phyloP scores from a whole-genome alignment of 2,797 vertebrate species.

The Lagocephalus sceleratus region DNA sequence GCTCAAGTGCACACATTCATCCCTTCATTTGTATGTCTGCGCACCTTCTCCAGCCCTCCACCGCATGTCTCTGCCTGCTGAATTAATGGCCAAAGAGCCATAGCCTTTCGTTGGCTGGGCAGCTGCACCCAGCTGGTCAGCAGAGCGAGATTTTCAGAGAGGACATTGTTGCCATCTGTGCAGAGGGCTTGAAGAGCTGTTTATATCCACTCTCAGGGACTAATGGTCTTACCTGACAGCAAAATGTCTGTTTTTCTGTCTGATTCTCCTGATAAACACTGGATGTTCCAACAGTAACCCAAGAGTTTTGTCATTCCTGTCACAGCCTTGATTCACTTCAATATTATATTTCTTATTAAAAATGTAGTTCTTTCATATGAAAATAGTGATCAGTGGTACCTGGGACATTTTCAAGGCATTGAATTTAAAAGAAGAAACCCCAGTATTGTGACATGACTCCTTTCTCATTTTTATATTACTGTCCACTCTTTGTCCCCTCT shows the following conservation, averaged over 20 bases:
- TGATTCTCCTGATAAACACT: slow-evolving; percentile 48
- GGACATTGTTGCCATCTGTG: slow-evolving; percentile 53
- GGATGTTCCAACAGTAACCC: slow-evolving; percentile 51
- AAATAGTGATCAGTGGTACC: too few relatives aligned
- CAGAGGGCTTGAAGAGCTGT: slow-evolving; percentile 47
- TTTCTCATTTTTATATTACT: slow-evolving; percentile 14
- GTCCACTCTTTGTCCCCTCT: neutral
- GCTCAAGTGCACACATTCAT: slow-evolving; percentile 9
- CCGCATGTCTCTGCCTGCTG: slow-evolving; percentile 18
- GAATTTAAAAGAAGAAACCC: too few relatives aligned
- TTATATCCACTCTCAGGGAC: slow-evolving; percentile 58
- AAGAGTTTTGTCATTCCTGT: too few relatives aligned
- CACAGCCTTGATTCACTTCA: too few relatives aligned
- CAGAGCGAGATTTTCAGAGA: slow-evolving; percentile 43
- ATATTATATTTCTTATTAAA: too few relatives aligned
- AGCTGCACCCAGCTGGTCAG: slow-evolving; percentile 27
- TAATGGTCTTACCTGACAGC: slow-evolving; percentile 40
- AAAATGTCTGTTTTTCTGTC: slow-evolving; percentile 43
- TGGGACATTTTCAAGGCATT: too few relatives aligned
- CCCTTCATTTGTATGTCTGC: slow-evolving; percentile 25
- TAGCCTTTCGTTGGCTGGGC: slow-evolving; percentile 26
- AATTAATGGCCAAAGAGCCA: slow-evolving; percentile 38
- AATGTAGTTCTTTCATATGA: too few relatives aligned
- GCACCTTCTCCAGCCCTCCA: neutral
- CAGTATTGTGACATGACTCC: neutral